These are phyloP conservation scores for Cathartes aura DNA, from an alignment of 2,113 vertebrate species.

Conservation along the genomic window DNA sequence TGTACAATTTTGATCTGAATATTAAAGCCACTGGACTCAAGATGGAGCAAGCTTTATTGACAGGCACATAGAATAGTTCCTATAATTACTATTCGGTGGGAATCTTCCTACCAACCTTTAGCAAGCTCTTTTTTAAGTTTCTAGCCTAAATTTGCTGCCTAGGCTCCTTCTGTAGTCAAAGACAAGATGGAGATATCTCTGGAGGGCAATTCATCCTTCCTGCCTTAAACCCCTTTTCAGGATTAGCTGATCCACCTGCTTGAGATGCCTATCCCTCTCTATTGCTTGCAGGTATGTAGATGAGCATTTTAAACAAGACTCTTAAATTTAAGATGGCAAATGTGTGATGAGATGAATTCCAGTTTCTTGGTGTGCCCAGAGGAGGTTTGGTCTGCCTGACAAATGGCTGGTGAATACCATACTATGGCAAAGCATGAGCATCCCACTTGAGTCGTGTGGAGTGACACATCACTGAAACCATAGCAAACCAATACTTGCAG, in stretches of 20 bases:
- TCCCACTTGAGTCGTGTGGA: not conserved
- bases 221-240: not conserved
- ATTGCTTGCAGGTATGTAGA: not conserved
- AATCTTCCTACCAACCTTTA: not conserved
- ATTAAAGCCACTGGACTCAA: not conserved
- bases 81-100: not conserved
- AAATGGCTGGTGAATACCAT: not conserved
- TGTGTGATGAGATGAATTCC: not conserved
- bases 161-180: not conserved
- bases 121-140: not conserved
- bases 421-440: not conserved
- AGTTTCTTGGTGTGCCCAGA: not conserved
- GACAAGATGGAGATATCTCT: not conserved
- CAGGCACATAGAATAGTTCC: not conserved
- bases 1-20: not conserved
- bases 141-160: not conserved
- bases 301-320: not conserved
- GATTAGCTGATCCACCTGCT: not conserved
- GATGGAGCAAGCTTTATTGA: not conserved
- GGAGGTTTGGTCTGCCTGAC: not conserved
- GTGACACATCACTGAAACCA: not conserved
- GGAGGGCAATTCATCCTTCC: not conserved
- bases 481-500: not conserved
- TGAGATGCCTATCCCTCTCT: not conserved
- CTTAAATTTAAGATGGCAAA: not conserved